Evolutionary conservation across 2,113 vertebrate genomes (phyloP), one percentile per base, ranked within the genome.

Genomic region (Prietella phreatophila): DNA sequence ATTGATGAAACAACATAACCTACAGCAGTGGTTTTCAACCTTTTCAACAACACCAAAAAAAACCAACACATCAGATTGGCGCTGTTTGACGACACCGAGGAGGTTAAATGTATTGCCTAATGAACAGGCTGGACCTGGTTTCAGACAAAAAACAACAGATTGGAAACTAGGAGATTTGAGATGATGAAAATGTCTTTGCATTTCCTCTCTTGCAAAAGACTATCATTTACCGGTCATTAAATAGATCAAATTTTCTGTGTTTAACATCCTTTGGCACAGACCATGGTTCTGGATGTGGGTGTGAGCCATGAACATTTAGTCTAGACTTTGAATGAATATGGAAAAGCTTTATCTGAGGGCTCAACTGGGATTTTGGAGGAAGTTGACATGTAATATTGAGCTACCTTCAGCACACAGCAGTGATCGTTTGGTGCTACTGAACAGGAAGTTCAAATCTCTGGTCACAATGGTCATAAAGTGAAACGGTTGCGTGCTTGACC

Each of bases 241-340:
- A 75, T 5, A 84, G 80, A 84, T 67, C 27, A 17, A 19, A 85
- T 76, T 61, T 60, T 76, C 30, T 42, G 53, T 58, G 65, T 58
- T 83, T 36, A 56, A 85, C 67, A 58, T 56, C 65, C 67, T 71
- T 85, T 85, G 67, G 67, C 42, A 56, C 63, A 17, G n/a, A 69
- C 42, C 69, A 6, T 17, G 22, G 50, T 73, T 39, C 50, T 56
- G 50, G 67, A 39, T 36, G 53, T 56, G 67, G n/a, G 30, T 58
- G 63, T 55, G 36, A 84, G 65, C 50, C 63, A 5, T 33, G 50
- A 84, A 25, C 47, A 50, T 55, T 53, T 71, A 33, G 8, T 71
- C 10, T 84, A 25, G 47, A 71, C 65, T 55, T 56, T 20, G 83
- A 53, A 58, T 73, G 20, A 58, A 36, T 33, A 30, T 25, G 47